A percentile compares a stretch with the other conserved stretches of the same genome.
phyloP scores from a whole-genome alignment of 2,888 invertebrate genomes.

The Athetis lepigone region DNA sequence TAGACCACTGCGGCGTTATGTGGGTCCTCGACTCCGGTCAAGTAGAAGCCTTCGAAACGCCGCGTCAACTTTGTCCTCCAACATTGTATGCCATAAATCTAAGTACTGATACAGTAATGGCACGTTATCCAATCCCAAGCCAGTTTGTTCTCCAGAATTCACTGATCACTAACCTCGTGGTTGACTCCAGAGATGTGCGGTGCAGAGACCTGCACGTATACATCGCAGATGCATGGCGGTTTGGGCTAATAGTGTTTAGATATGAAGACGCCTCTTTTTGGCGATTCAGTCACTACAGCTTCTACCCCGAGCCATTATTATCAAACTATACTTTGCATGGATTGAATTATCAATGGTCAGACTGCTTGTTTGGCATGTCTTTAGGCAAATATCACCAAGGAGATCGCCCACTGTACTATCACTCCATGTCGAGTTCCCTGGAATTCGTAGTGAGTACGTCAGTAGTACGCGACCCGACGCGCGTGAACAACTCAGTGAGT shows the following conservation, averaged over 20 bases:
- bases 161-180: constrained; percentile 92
- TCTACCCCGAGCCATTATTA: constrained; percentile 93
- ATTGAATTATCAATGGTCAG: constrained; percentile 95
- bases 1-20: constrained; percentile 94
- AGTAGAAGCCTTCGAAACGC: constrained; percentile 92
- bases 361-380: constrained; percentile 94
- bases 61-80: constrained; percentile 93
- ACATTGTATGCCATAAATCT: constrained; percentile 94
- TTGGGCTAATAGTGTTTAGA: constrained; percentile 92
- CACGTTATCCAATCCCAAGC: constrained; percentile 92
- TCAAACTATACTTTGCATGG: constrained; percentile 94
- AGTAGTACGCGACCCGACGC: constrained; percentile 92
- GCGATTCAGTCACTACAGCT: constrained; percentile 93
- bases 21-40: constrained; percentile 96
- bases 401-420: constrained; percentile 94
- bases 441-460: constrained; percentile 94
- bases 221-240: constrained; percentile 93
- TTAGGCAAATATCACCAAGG: constrained; percentile 90
- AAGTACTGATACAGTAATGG: constrained; percentile 91
- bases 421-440: constrained; percentile 95
- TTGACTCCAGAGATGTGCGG: constrained; percentile 91
- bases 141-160: constrained; percentile 92
- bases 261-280: constrained; percentile 91
- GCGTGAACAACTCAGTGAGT: constrained; percentile 78
- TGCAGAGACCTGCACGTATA: constrained; percentile 93